Evolutionary conservation across 2,797 vertebrate species (phyloP).

Genomic region (Crossoptilon crossoptilon): DNA sequence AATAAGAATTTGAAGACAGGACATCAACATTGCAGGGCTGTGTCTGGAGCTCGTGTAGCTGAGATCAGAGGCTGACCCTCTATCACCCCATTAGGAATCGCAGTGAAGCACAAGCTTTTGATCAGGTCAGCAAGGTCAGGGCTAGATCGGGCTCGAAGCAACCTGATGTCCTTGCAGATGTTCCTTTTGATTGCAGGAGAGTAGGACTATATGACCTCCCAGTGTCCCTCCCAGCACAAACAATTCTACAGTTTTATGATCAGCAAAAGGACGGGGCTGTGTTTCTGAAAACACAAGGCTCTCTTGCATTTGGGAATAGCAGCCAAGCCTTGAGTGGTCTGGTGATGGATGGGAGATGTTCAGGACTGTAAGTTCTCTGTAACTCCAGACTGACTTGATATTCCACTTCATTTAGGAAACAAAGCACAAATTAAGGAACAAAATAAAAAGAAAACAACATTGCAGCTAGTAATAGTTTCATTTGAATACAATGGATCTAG

Average conservation of each 20-base stretch:
- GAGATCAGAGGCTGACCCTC: neutral
- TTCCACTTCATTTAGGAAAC: slow-evolving; percentile 25
- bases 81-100: neutral
- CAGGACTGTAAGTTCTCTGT: neutral
- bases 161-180: too few species aligned
- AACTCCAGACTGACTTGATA: neutral
- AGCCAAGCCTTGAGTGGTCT: neutral
- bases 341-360: neutral
- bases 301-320: neutral
- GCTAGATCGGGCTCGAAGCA: too few species aligned
- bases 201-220: too few species aligned
- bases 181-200: too few species aligned
- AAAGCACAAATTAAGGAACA: slow-evolving; percentile 21
- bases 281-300: neutral
- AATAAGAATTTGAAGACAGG: neutral
- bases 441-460: neutral
- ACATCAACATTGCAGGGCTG: neutral
- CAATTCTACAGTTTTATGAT: neutral
- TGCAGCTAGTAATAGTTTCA: neutral
- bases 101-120: neutral
- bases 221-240: too few species aligned
- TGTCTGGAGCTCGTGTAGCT: neutral
- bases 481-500: slow-evolving; percentile 28
- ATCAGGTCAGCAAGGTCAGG: too few species aligned
- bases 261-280: neutral